phyloP scores from a whole-genome alignment of 2,888 invertebrate genomes.

The Euphydryas editha region DNA sequence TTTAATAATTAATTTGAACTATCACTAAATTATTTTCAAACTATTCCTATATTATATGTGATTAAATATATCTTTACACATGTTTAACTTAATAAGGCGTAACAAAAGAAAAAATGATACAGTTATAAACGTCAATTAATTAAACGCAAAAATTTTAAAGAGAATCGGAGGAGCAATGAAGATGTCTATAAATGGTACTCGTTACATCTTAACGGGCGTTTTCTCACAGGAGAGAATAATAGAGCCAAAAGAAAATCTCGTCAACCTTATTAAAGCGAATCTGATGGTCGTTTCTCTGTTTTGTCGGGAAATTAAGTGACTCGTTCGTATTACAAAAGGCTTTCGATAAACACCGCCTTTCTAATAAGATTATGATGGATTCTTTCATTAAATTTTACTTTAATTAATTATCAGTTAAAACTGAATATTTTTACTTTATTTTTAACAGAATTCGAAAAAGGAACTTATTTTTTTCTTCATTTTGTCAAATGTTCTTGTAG shows the following conservation, averaged over 20 bases:
- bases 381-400: not conserved
- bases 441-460: not conserved
- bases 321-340: conserved; percentile 25
- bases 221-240: conserved; percentile 50
- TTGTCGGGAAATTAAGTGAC: conserved; percentile 39
- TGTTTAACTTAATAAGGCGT: too few relatives aligned
- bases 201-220: conserved; percentile 67
- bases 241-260: conserved; percentile 43
- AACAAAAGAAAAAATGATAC: too few relatives aligned
- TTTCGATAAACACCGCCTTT: conserved; percentile 23
- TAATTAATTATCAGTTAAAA: not conserved
- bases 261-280: conserved; percentile 43
- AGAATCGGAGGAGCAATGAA: conserved; percentile 42
- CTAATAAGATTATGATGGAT: not conserved
- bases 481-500: too few relatives aligned
- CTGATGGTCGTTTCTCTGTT: conserved; percentile 39
- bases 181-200: conserved; percentile 64
- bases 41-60: too few relatives aligned
- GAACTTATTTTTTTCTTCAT: too few relatives aligned
- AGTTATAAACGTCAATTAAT: too few relatives aligned
- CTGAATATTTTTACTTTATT: too few relatives aligned
- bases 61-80: too few relatives aligned
- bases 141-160: conserved; percentile 21
- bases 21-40: too few relatives aligned
- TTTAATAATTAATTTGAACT: too few relatives aligned